Base-by-base conservation (phyloP, 2,888 invertebrate species). In the Spialia ferax region DNA sequence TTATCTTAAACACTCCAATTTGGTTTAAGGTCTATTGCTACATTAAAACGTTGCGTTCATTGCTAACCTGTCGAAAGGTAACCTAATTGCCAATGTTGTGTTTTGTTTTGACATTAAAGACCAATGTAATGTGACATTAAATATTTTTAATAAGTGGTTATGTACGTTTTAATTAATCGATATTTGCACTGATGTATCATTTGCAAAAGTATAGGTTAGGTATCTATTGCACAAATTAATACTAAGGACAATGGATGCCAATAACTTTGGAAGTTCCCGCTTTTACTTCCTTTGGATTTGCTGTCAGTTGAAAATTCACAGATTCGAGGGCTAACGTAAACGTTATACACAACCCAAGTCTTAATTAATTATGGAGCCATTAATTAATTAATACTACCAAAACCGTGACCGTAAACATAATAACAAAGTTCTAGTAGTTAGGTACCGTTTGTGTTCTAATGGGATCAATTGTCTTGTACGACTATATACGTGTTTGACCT, bases 391-490 rank as follows among this genome's bases (percentile, higher is more conserved):
- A 15, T 18, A 18, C 13, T 57, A 56, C 20, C 32, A 48, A 64
- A 69, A 65, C 2, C 69, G 66, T 69, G 69, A 71, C 73, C 73
- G 71, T 75, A 64, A 72, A 74, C 75, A 77, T 76, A 75, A 75
- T 83, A 80, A 78, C 75, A 79, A 80, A 79, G 79, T 20, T 64
- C 26, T 29, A 38, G 38, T 52, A 8, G 55, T 18, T 79, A 8
- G 55, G 26, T 79, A 85, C 84, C 81, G 84, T 85, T 82, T 78
- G 78, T 78, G 77, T 70, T 76, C 76, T 79, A 82, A 85, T 83
- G 81, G 79, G 81, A 84, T 83, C 82, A 83, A 84, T 84, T 80
- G 84, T 82, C 82, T 85, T 81, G 85, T 83, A 79, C 79, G 79
- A n/a, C n/a, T n/a, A n/a, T n/a, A n/a, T n/a, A n/a, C n/a, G n/a